Conservation (phyloP, 2,888 invertebrate genomes). For the Zeuzera pyrina region DNA sequence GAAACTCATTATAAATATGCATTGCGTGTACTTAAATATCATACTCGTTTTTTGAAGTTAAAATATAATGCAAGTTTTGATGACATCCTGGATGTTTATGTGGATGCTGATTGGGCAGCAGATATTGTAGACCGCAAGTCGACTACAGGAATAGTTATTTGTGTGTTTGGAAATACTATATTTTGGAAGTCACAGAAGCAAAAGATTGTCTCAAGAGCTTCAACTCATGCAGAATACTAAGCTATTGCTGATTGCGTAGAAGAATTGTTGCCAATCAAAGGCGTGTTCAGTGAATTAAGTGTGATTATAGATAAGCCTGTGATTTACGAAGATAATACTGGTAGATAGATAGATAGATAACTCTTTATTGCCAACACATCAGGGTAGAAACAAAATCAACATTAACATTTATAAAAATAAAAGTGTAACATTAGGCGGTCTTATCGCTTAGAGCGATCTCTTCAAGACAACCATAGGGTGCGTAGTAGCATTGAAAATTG, state of each 20-base stretch:
- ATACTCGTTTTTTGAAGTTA: not conserved
- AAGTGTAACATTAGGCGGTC: no score
- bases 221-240: constrained; percentile 1
- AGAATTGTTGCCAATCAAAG: constrained; percentile 4
- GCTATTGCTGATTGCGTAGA: constrained; percentile 4
- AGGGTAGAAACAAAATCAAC: no score
- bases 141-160: constrained; percentile 3
- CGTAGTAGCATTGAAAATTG: no score
- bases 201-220: constrained; percentile 5
- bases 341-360: no score
- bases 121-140: constrained; percentile 3
- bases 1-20: constrained; percentile 4
- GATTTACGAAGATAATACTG: constrained; percentile 1
- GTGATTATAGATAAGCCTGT: not conserved
- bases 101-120: constrained; percentile 5
- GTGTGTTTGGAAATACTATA: constrained; percentile 3
- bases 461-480: no score
- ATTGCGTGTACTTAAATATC: constrained; percentile 2
- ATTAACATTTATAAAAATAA: no score
- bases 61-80: not conserved
- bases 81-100: constrained; percentile 1
- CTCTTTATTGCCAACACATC: no score
- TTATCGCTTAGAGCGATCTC: no score
- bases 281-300: constrained; percentile 1
- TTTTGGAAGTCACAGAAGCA: constrained; percentile 6